A percentile compares a stretch with the other conserved stretches of the same genome.
phyloP scores from a whole-genome alignment of 2,888 invertebrate species.

The Cyclophora punctaria region DNA sequence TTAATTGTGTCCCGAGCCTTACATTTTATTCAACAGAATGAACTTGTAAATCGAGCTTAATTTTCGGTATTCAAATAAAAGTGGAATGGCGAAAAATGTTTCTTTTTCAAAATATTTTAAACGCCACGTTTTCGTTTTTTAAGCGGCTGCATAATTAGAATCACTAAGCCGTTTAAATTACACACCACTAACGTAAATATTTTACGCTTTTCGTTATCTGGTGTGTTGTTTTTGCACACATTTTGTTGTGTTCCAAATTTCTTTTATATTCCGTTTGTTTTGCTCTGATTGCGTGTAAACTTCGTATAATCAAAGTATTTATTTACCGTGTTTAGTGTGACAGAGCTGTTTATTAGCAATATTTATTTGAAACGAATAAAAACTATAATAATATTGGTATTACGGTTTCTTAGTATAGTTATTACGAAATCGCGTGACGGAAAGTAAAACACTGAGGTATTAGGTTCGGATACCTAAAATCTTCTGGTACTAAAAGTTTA shows the following conservation, averaged over 20 bases:
- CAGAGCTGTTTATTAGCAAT: neutral
- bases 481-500: too few species aligned
- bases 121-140: conserved; percentile 13
- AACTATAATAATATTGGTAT: neutral
- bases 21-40: conserved; percentile 19
- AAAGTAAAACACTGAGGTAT: conserved; percentile 21
- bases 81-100: conserved; percentile 18
- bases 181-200: too few species aligned
- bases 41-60: conserved; percentile 7
- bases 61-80: conserved; percentile 22
- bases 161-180: conserved; percentile 15
- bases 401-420: conserved; percentile 15
- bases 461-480: too few species aligned
- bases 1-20: conserved; percentile 12
- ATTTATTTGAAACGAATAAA: too few species aligned
- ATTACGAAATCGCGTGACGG: conserved; percentile 35
- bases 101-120: conserved; percentile 16
- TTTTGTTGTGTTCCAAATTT: too few species aligned
- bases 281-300: too few species aligned
- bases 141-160: conserved; percentile 18
- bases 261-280: neutral
- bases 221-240: too few species aligned
- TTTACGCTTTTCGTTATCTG: too few species aligned
- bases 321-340: too few species aligned
- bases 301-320: neutral